A percentile compares a stretch with the other conserved stretches of the same genome.
These are phyloP conservation scores for Altica lythri DNA, from an alignment of 2,888 invertebrate species.

Conservation along the genomic window DNA sequence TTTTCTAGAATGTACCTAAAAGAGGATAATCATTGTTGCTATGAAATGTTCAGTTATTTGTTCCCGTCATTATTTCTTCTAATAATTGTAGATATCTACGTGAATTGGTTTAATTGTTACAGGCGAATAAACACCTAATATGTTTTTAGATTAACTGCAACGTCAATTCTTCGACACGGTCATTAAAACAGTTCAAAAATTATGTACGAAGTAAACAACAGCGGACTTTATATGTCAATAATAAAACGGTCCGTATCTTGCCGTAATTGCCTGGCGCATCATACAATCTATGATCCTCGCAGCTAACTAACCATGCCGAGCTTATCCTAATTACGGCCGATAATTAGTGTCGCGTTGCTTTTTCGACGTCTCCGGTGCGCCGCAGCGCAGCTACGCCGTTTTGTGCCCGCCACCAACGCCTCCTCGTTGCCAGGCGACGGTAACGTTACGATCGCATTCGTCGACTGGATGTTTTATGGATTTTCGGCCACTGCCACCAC, in stretches of 20 bases:
- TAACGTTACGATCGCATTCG: constrained; percentile 41
- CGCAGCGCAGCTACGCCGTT: constrained; percentile 43
- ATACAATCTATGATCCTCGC: constrained; percentile 36
- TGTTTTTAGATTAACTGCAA: too few species aligned
- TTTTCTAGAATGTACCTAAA: too few species aligned
- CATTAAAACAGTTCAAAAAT: too few species aligned
- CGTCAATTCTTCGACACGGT: too few species aligned
- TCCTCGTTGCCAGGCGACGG: constrained; percentile 45
- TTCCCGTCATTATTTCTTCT: too few species aligned
- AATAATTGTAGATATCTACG: too few species aligned
- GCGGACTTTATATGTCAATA: constrained; percentile 4
- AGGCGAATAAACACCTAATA: too few species aligned
- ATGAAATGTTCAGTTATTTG: too few species aligned
- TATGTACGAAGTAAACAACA: neutral
- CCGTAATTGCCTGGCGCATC: constrained; percentile 9
- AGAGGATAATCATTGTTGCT: too few species aligned
- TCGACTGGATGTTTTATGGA: constrained; percentile 51
- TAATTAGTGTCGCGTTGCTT: constrained; percentile 53
- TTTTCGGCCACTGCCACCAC: constrained; percentile 41
- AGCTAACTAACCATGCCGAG: constrained; percentile 54
- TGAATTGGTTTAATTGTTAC: too few species aligned
- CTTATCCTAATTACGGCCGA: constrained; percentile 57
- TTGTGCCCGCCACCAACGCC: constrained; percentile 50
- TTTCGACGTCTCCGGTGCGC: constrained; percentile 33
- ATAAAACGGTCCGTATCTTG: constrained; percentile 12